Evolutionary conservation across 1,140 invertebrate genomes (phyloP).

Genomic region (Platyscapa corneri): DNA sequence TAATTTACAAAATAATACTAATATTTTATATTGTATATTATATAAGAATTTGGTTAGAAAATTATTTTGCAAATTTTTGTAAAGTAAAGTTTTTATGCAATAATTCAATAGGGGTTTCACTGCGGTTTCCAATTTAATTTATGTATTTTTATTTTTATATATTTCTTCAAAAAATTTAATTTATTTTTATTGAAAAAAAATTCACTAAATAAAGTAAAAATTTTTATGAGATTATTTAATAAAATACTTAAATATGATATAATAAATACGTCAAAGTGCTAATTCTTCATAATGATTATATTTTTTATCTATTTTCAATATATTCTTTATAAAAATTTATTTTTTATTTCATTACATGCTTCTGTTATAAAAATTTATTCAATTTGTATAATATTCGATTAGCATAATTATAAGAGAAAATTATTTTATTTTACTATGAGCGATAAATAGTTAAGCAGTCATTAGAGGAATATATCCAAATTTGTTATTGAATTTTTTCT

Average conservation of each 20-base stretch:
- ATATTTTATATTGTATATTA: constrained; percentile 6
- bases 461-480: not conserved
- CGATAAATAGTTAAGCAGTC: not conserved
- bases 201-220: constrained; percentile 6
- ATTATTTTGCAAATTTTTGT: no score
- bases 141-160: not conserved
- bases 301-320: not conserved
- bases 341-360: no score
- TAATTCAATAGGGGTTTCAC: no score
- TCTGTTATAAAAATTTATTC: no score
- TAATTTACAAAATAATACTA: not conserved
- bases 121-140: not conserved
- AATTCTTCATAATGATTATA: no score
- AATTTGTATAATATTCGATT: no score
- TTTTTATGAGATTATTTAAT: no score
- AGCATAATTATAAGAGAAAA: not conserved
- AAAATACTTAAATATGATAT: no score
- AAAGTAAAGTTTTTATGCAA: no score
- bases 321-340: no score
- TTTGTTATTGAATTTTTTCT: constrained; percentile 13
- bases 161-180: not conserved
- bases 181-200: not conserved
- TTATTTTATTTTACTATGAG: not conserved
- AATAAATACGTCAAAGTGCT: no score
- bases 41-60: no score